phyloP scores from a whole-genome alignment of 1,140 invertebrate species.

The Euura lappo region DNA sequence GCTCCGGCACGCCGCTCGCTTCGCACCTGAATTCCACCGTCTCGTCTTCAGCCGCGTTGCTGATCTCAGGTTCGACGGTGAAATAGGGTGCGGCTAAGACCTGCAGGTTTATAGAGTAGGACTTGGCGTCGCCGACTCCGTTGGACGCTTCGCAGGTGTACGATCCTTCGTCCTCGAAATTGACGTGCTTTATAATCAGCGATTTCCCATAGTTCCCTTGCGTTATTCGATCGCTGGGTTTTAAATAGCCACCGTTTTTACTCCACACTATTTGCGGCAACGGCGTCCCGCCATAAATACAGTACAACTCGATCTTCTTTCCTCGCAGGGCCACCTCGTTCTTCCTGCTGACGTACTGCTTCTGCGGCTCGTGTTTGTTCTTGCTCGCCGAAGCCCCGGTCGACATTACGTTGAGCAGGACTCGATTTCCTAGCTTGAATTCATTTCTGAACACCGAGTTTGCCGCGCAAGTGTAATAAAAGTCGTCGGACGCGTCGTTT shows the following conservation, averaged over 20 bases:
- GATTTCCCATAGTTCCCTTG: constrained; percentile 93
- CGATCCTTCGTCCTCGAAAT: constrained; percentile 83
- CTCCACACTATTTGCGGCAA: constrained; percentile 84
- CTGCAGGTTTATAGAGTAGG: constrained; percentile 82
- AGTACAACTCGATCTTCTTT: constrained; percentile 82
- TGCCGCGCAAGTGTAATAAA: constrained; percentile 88
- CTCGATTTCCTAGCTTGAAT: constrained; percentile 89
- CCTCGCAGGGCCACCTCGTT: constrained; percentile 85
- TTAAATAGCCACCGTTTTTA: constrained; percentile 75
- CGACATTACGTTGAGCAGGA: constrained; percentile 78
- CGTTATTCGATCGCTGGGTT: constrained; percentile 75
- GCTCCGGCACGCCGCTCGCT: constrained; percentile 87
- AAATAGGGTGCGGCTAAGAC: constrained; percentile 91
- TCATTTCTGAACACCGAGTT: constrained; percentile 87
- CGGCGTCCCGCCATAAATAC: constrained; percentile 91
- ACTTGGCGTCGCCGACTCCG: constrained; percentile 82
- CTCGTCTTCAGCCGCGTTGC: constrained; percentile 91
- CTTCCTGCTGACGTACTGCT: constrained; percentile 85
- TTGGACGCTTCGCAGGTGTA: constrained; percentile 93
- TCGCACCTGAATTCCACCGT: constrained; percentile 85
- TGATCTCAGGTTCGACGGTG: constrained; percentile 86
- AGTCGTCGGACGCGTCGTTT: constrained; percentile 81
- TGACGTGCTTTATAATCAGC: constrained; percentile 82
- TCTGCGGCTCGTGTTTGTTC: constrained; percentile 77
- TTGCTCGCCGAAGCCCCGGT: constrained; percentile 76